These are phyloP conservation scores for Chrysaora quinquecirrha DNA, from an alignment of 30 jellyfish, hydroid and myxozoan genomes.

Conservation along the genomic window DNA sequence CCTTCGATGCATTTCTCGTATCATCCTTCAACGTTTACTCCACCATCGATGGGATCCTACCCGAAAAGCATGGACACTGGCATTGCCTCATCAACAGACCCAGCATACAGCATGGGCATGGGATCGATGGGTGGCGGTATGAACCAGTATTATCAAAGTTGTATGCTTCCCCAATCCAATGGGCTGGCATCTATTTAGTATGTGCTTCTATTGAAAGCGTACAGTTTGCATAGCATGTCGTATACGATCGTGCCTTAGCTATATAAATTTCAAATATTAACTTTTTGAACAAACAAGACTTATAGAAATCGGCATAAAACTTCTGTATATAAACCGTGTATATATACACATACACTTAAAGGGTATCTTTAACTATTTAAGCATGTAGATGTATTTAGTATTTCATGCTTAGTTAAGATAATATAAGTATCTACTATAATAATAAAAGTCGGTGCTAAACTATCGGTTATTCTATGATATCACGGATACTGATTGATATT, in stretches of 20 bases:
- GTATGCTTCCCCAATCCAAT: slow-evolving; percentile 95
- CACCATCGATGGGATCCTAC: slow-evolving; percentile 85
- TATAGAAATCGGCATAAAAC: not conserved
- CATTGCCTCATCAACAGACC: slow-evolving; percentile 89
- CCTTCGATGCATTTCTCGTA: slow-evolving; percentile 98
- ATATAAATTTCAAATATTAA: slow-evolving; percentile 40
- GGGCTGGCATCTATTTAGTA: slow-evolving; percentile 74
- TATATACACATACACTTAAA: slow-evolving; percentile 47
- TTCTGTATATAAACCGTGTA: slow-evolving; percentile 30
- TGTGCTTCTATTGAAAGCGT: slow-evolving; percentile 4
- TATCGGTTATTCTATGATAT: not conserved
- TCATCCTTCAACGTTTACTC: slow-evolving; percentile 96
- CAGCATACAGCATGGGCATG: slow-evolving; percentile 74
- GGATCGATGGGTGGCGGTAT: slow-evolving; percentile 81
- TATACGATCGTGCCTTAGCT: slow-evolving; percentile 18
- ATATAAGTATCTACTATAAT: not conserved
- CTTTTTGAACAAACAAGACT: slow-evolving; percentile 52
- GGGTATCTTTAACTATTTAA: slow-evolving; percentile 34
- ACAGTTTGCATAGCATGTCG: slow-evolving; percentile 53
- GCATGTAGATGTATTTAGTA: not conserved
- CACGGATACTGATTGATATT: not conserved
- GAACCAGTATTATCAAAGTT: slow-evolving; percentile 96
- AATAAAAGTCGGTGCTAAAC: not conserved
- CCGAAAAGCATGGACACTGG: slow-evolving; percentile 92
- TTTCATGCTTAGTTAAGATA: not conserved